Evolutionary conservation across 2,797 vertebrate species (phyloP), one percentile per base, ranked within the genome.

Genomic region (Pempheris klunzingeri): DNA sequence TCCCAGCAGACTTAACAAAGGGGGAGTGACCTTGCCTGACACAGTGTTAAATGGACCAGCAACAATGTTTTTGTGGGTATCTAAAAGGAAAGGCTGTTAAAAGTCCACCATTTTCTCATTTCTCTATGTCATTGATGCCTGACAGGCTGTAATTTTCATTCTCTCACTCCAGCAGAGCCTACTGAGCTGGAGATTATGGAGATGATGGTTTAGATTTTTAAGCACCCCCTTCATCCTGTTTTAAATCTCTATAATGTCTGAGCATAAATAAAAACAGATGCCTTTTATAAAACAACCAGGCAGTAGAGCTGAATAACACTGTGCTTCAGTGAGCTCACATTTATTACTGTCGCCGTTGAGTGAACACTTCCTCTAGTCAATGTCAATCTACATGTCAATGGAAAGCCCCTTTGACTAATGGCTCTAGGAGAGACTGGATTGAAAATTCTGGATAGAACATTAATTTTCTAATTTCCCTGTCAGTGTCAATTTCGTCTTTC

Each of bases 111-210:
- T 94, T 96, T 96, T 95, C 94, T 94, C 93, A 96, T 96, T 96
- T 96, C 94, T 95, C 83, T 93, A 87, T 93, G 93, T 94, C 95
- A 96, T 90, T 94, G 94, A 95, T 95, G 95, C 94, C 94, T 96
- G 94, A 95, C 95, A 96, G 94, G 94, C 93, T 95, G 92, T 96
- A 96, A 96, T 96, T 96, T 94, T 93, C 92, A 95, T 95, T 97
- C 96, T 96, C 83, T 92, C 95, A 96, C 93, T 94, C 94, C 94
- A 94, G 83, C 94, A 93, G 94, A 92, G 85, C 93, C 94, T 94
- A 94, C 91, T 95, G 92, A 96, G 94, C 93, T 92, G 96, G 84
- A 96, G 93, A 96, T 96, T 96, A 96, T 94, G 93, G 92, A 96
- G 93, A 96, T 87, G 92, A 89, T 76, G 85, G 87, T 86, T 77